Conservation (phyloP, 2,888 invertebrate species). For the Dryadula phaetusa region DNA sequence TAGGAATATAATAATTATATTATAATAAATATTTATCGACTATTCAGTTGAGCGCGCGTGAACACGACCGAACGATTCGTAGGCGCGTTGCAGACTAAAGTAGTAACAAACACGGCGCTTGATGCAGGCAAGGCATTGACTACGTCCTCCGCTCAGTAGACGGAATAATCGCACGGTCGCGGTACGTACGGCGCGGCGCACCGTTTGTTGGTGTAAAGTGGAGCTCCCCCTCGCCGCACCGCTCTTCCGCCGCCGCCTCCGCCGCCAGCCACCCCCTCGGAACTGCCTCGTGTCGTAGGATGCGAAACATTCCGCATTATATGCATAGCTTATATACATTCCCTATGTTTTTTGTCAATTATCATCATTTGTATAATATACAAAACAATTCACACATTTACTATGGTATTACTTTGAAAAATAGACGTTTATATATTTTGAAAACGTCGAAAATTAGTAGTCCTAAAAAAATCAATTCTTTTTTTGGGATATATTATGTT, state of each 20-base stretch:
- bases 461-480: too few relatives aligned
- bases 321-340: neutral
- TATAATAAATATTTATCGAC: conserved; percentile 62
- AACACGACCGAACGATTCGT: conserved; percentile 63
- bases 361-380: too few relatives aligned
- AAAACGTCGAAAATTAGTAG: too few relatives aligned
- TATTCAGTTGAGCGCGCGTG: conserved; percentile 53
- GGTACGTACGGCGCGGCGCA: conserved; percentile 54
- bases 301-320: conserved; percentile 32
- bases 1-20: conserved; percentile 56
- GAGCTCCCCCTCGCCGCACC: conserved; percentile 51
- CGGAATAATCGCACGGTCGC: conserved; percentile 74
- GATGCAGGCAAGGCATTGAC: conserved; percentile 70
- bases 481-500: too few relatives aligned
- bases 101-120: conserved; percentile 54
- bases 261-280: conserved; percentile 38
- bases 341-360: conserved; percentile 3
- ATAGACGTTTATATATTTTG: too few relatives aligned
- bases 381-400: too few relatives aligned
- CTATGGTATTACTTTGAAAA: too few relatives aligned
- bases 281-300: conserved; percentile 48
- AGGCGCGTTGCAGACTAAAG: conserved; percentile 76
- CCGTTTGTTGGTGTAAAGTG: conserved; percentile 52
- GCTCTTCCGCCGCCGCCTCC: conserved; percentile 48
- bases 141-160: conserved; percentile 73